Evolutionary conservation across 2,888 invertebrate species (phyloP).

Genomic region (Pelosia muscerda): DNA sequence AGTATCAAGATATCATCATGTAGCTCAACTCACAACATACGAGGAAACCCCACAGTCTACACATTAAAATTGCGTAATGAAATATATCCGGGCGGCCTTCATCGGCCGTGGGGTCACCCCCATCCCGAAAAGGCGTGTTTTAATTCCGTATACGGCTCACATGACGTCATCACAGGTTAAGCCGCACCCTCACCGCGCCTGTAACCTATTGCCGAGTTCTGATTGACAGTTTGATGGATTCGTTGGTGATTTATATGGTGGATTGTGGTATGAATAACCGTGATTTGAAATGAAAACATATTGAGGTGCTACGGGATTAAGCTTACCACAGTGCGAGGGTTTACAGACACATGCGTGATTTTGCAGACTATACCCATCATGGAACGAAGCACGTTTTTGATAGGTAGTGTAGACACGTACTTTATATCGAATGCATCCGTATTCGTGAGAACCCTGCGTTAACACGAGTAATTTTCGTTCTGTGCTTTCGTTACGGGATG

Average conservation of each 20-base stretch:
- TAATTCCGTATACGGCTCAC: slow-evolving; percentile 46
- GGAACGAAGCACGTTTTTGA: no score
- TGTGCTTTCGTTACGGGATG: no score
- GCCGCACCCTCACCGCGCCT: slow-evolving; percentile 46
- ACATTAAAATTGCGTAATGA: not conserved
- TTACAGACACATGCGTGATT: no score
- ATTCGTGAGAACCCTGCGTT: no score
- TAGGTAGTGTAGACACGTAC: no score
- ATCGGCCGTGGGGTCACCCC: slow-evolving; percentile 35
- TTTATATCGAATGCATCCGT: no score
- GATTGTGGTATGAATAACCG: not conserved
- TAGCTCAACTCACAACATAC: not conserved
- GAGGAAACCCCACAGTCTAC: not conserved
- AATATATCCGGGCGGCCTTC: not conserved
- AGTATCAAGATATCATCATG: not conserved
- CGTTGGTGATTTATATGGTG: slow-evolving; percentile 2
- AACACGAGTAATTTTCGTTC: no score
- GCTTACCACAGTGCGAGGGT: no score
- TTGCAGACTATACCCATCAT: no score
- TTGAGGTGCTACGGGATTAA: not conserved
- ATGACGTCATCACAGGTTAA: slow-evolving; percentile 57
- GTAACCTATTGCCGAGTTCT: slow-evolving; percentile 23
- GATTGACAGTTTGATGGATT: slow-evolving; percentile 31
- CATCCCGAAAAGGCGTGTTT: slow-evolving; percentile 39
- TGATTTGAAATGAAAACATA: not conserved